Base-by-base conservation (phyloP, 2,797 vertebrate genomes). In the Tiaroga cobitis region DNA sequence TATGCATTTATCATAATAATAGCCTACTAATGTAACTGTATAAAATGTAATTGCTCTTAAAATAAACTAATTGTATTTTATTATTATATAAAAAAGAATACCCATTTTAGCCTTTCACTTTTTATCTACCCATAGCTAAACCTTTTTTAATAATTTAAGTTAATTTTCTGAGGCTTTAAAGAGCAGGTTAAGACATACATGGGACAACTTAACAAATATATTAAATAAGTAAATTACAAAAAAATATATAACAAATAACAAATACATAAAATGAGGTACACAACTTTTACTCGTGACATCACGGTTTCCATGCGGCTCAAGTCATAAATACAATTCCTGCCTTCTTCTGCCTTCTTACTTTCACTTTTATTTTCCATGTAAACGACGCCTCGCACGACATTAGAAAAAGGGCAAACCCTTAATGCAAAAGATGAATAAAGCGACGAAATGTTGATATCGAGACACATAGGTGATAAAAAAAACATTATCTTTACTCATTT, bases 351-450 rank as follows among this genome's bases (percentile, higher is more conserved):
- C 32, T 74, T 11, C 19, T 37, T 46, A 85, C 82, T 87, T 87
- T 87, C 86, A 70, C 86, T 87, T 87, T 84, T 81, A 46, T 54
- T 81, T 87, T 72, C 69, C 11, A 8, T 32, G 56, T 61, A 32
- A 61, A 34, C 43, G 43, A 59, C 6, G 19, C 32, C 4, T 11
- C 5, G 34, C 70, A 43, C 18, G 54, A 59, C 26, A 39, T 2
- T 43, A 11, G 5, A 82, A 43, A 59, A 18, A 3, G 1, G 1
- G 51, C 2, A 19, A 69, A 54, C 11, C 5, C 11, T 56, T 3
- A 5, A 19, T 68, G 32, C 43, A 8, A 67, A 32, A 75, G 19
- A 18, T 5, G 10, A 34, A 70, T 10, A 32, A 9, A 16, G 24
- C 29, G 21, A 18, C 46, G 16, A 56, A 37, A 24, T 59, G 18